A percentile compares a stretch with the other conserved stretches of the same genome.
These are phyloP conservation scores for Alces alces DNA, from an alignment of 2,113 vertebrate species.

Conservation along the genomic window DNA sequence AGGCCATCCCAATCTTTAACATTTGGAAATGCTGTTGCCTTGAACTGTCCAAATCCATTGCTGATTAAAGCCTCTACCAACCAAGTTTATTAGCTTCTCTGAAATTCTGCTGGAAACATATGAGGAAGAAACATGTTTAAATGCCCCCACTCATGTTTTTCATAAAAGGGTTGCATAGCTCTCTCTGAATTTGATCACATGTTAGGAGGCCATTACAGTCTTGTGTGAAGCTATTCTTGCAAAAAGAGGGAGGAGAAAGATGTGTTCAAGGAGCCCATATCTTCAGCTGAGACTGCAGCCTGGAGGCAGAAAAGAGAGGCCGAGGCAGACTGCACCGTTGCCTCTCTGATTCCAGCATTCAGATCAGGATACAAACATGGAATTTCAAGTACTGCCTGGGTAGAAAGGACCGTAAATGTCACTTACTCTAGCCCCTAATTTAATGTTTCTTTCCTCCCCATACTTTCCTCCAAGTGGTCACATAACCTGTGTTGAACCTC, in stretches of 20 bases:
- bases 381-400: not conserved
- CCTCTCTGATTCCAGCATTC: not conserved
- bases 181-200: not conserved
- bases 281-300: not conserved
- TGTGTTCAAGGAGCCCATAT: not conserved
- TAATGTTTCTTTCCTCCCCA: not conserved
- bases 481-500: not conserved
- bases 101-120: not conserved
- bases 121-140: not conserved
- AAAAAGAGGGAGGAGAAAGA: not conserved
- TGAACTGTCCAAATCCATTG: not conserved
- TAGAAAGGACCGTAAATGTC: not conserved
- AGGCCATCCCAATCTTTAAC: not conserved
- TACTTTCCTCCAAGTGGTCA: not conserved
- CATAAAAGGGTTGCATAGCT: not conserved
- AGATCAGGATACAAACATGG: not conserved
- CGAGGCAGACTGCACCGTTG: accelerated
- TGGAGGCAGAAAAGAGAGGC: not conserved
- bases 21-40: not conserved
- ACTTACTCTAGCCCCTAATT: not conserved
- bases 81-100: not conserved
- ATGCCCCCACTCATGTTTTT: not conserved
- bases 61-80: not conserved
- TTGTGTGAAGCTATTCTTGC: not conserved
- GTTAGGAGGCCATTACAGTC: too few species aligned